Conservation (phyloP, 2,888 invertebrate genomes). For the Drosophila flavopinicola region DNA sequence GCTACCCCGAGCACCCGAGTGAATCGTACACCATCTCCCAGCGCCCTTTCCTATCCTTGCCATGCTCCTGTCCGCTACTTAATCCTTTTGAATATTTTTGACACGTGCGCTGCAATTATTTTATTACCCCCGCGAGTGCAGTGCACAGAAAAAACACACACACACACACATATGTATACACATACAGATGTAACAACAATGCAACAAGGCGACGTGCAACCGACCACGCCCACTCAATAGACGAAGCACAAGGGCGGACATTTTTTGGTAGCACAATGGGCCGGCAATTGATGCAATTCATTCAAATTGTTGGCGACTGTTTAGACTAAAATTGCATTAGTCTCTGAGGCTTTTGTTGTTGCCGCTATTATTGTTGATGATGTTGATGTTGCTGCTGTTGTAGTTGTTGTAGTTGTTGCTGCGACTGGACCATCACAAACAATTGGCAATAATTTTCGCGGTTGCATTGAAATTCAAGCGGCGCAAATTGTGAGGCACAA, state of each 20-base stretch:
- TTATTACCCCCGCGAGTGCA: constrained; percentile 75
- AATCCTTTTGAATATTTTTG: constrained; percentile 82
- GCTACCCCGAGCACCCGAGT: constrained; percentile 11
- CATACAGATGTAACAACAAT: constrained; percentile 18
- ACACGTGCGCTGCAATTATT: constrained; percentile 83
- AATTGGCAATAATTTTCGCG: constrained; percentile 82
- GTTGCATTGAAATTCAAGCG: constrained; percentile 74
- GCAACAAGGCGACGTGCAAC: constrained; percentile 41
- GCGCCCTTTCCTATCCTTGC: no score
- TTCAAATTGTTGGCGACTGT: constrained; percentile 78
- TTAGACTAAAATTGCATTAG: constrained; percentile 79
- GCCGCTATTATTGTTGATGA: constrained; percentile 11
- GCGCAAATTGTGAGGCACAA: constrained; percentile 59
- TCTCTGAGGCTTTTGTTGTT: constrained; percentile 55
- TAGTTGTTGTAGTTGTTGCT: constrained; percentile 23
- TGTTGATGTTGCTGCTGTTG: constrained; percentile 15
- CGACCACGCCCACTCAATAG: constrained; percentile 55
- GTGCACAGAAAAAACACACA: constrained; percentile 13
- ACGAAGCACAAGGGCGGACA: constrained; percentile 26
- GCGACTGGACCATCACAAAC: constrained; percentile 69
- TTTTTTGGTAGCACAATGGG: constrained; percentile 59
- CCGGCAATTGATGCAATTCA: constrained; percentile 80
- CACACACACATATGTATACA: constrained; percentile 8
- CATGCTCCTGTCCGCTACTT: constrained; percentile 32
- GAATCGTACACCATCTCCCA: background rate